Percentiles rank a stretch among this genome's conserved stretches.
phyloP scores from a whole-genome alignment of 2,797 vertebrate species.

The Ispidina picta region DNA sequence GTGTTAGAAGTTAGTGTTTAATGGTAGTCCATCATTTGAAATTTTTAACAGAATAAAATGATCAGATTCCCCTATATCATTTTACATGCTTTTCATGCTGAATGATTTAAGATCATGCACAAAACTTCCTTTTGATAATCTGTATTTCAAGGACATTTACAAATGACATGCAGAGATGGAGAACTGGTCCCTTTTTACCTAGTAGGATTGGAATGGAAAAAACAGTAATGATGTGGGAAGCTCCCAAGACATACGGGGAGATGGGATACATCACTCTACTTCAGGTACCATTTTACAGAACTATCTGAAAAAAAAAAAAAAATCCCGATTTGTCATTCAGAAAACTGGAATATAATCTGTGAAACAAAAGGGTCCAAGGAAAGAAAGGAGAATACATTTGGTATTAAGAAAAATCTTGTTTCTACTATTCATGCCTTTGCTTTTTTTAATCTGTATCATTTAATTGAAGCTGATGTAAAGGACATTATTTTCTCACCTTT shows the following conservation, averaged over 20 bases:
- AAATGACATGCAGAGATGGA: neutral
- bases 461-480: neutral
- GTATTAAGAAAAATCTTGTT: neutral
- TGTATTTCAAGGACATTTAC: neutral
- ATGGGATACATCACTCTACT: neutral
- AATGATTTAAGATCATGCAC: neutral
- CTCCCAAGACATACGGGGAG: neutral
- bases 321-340: neutral
- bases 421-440: neutral
- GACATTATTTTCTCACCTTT: neutral
- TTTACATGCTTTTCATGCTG: constrained; percentile 23
- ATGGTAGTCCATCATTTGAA: constrained; percentile 18
- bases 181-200: neutral
- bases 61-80: neutral
- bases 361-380: neutral
- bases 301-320: neutral
- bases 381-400: neutral
- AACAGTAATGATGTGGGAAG: neutral
- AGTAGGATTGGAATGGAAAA: neutral
- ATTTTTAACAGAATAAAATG: neutral
- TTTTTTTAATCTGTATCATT: neutral
- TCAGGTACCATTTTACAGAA: neutral
- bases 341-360: neutral
- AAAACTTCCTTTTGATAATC: neutral
- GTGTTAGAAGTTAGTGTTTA: neutral